Base-by-base conservation (phyloP, 2,113 vertebrate genomes). In the Spizaetus ornatus region DNA sequence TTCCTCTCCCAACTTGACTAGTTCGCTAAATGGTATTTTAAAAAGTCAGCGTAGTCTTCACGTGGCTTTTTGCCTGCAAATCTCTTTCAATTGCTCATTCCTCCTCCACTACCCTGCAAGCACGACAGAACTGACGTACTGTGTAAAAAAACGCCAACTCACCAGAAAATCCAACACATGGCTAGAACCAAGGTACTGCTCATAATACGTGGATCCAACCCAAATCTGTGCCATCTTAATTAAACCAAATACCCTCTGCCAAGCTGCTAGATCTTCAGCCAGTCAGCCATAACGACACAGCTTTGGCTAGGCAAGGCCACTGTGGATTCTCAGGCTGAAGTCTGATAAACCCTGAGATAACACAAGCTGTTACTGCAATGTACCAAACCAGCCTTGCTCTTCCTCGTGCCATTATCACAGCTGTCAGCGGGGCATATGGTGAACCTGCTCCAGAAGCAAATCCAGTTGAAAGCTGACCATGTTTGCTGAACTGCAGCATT, bases 381-480 rank as follows among this genome's bases (percentile, higher is more conserved):
- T 27, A 43, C 29, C 2, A 11, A 50, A 20, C 8, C 50, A 45
- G 29, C 27, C 42, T 19, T 17, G 31, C 11, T 53, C 25, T 10
- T 72, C n/a, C 27, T 71, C 6, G 1, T 21, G 27, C 11, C 58
- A 45, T 8, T n/a, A 43, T 1, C 16, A 56, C 6, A 25, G 31
- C 15, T 48, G 36, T 6, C 70, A 71, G 25, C 1, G 2, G 11
- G 32, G 5, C 32, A 52, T 3, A 45, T 0, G 6, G 7, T 16
- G 52, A 84, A 40, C 13, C 20, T 47, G 42, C 32, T 72, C 32
- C 43, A 71, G 32, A 55, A 85, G 47, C 6, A 1, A 76, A 63
- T 26, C 25, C 63, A 50, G 23, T 9, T 43, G 16, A 63, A 43
- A 52, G 20, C 27, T 79, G 45, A 32, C 22, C 5, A 1, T 8